Base-by-base conservation (phyloP, 2,113 vertebrate species). In the Gasterosteus nipponicus region DNA sequence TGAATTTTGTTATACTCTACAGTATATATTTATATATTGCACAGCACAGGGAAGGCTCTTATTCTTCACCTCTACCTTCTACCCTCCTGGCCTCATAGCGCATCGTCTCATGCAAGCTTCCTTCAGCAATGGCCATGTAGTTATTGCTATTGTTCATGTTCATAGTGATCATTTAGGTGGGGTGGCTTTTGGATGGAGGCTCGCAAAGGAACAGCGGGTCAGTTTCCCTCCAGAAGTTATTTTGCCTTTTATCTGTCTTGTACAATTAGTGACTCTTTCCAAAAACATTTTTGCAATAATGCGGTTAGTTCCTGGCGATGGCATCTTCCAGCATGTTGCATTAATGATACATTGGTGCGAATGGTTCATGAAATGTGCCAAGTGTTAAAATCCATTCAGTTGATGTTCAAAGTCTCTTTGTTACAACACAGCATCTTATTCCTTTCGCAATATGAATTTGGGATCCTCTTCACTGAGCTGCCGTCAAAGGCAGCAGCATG, bases 381-480 rank as follows among this genome's bases (percentile, higher is more conserved):
- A 39, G 22, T 35, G 29, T 69, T 68, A 22, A 63, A 60, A 74
- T 56, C 29, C 33, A 15, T 41, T 63, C 22, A 42, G 42, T 10
- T 64, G 38, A 42, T 54, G 31, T 18, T 75, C 15, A 59, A 38
- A 74, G 19, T 51, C 10, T 73, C 14, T 62, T 33, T 61, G 44
- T 73, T 12, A 69, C 10, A 38, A 42, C 12, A 22, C 7, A 63
- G 35, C 19, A 44, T 68, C 41, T 61, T 83, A 54, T 62, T 18
- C 46, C 33, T 26, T 29, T 44, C 11, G 12, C 15, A 54, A 60
- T 15, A 38, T 58, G 0, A 62, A 62, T 39, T 8, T 56, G 65
- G 8, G 5, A 19, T 74, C 5, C 61, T 41, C 16, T 47, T 2
- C 60, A 59, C 44, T 64, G 57, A 26, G 66, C 53, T 49, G 57